These are phyloP conservation scores for Lasioglossum lativentre DNA, from an alignment of 2,888 invertebrate genomes.

Conservation along the genomic window DNA sequence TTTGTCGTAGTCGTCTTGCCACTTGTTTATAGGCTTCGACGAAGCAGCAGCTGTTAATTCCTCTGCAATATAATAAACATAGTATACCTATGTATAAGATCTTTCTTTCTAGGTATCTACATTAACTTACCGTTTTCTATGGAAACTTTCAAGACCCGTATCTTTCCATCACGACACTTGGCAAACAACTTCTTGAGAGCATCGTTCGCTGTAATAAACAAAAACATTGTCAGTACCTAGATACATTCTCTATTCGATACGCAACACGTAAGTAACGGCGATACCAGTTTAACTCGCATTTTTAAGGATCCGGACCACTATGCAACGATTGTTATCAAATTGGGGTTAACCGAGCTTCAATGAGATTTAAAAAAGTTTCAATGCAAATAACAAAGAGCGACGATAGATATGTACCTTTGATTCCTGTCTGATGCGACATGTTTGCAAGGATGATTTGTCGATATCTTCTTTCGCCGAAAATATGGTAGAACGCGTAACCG, in stretches of 20 bases:
- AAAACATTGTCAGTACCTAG: neutral
- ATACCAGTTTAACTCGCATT: neutral
- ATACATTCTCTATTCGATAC: neutral
- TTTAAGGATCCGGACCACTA: neutral
- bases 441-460: slow-evolving; percentile 63
- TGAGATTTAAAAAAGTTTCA: slow-evolving; percentile 18
- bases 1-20: slow-evolving; percentile 95
- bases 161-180: slow-evolving; percentile 92
- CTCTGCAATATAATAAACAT: slow-evolving; percentile 86
- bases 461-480: neutral
- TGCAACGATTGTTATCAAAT: neutral
- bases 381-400: neutral
- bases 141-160: slow-evolving; percentile 92
- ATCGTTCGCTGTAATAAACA: slow-evolving; percentile 90
- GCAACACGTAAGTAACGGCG: neutral
- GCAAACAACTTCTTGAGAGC: slow-evolving; percentile 92
- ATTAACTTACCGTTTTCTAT: slow-evolving; percentile 92
- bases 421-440: slow-evolving; percentile 97
- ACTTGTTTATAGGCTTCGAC: slow-evolving; percentile 89
- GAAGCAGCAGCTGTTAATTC: slow-evolving; percentile 89
- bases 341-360: slow-evolving; percentile 45
- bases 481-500: slow-evolving; percentile 17
- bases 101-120: neutral
- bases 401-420: slow-evolving; percentile 88
- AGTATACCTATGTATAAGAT: neutral